Base-by-base conservation (phyloP, 1,140 invertebrate genomes). In the Drosophila pseudoananassae region DNA sequence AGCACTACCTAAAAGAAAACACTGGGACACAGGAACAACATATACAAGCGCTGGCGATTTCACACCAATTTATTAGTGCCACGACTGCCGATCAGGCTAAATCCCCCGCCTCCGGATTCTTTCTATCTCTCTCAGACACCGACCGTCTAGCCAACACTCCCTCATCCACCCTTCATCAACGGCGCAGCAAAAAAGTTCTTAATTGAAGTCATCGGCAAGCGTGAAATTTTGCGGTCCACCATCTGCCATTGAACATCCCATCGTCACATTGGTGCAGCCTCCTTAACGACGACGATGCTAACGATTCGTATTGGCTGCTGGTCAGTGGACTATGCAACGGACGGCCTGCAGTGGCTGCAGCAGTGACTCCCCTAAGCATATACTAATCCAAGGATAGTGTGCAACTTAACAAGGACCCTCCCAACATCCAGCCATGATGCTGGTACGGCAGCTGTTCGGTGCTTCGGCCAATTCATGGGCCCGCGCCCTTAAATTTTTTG, bases 371-470 rank as follows among this genome's bases (percentile, higher is more conserved):
- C 14, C 40, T 5, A 43, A 43, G 15, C 14, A 9, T 4, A 40
- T 17, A 15, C 40, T 14, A 17, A 14, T 17, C 14, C 7, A 17
- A 43, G 40, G 15, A 17, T 15, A n/a, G 12, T 15, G 38, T 14
- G 1, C 1, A 8, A 15, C 40, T 6, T 15, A n/a, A 43, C 40
- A 7, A 17, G 14, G 38, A 40, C 14, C 20, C 38, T 14, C 12
- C 3, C 12, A 15, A 6, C 40, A 43, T 17, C 40, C 51, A 36
- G 49, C 14, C 45, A 92, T 92, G 91, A 76, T 91, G 59, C 75
- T 92, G 52, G 57, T 92, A 54, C 90, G 91, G 20, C 91, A 91
- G 73, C 76, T 92, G 64, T 82, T 91, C 65, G 91, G 91, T 17
- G 66, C 91, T 45, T 83, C 90, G 33, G 83, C 87, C 38, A 91